Evolutionary conservation across 2,113 vertebrate species (phyloP), one percentile per base, ranked within the genome.

Genomic region (Periophthalmus modestus): DNA sequence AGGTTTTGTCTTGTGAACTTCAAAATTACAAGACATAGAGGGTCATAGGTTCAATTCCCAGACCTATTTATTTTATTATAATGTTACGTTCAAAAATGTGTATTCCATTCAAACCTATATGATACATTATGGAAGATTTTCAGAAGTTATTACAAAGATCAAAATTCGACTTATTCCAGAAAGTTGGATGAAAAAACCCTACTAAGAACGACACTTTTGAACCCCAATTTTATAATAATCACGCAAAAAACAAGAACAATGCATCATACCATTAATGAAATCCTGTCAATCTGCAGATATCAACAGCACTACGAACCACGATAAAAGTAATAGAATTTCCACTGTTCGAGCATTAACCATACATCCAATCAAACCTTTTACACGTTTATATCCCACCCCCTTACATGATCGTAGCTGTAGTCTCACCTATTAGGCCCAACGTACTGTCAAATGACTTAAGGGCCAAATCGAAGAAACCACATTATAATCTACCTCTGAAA

Each of bases 401-500:
- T 61, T 63, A 16, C 34, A 12, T 36, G 33, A 65, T 19, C 39
- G 33, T 36, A n/a, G 34, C 34, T n/a, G 0, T 33, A 73, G 11
- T 69, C 19, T n/a, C 13, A 2, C 16, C 59, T 23, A 50, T 39
- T 39, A 39, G 33, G 34, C 3, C 62, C 34, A n/a, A 16, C 46
- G 61, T 68, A 69, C 33, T 70, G 59, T 71, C 59, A 66, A 39
- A 61, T 0, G 73, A 15, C 65, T 70, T 48, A 55, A 63, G 72
- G 59, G 28, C 57, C 70, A 57, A 79, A 79, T 71, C 58, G 75
- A 54, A 74, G 24, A 65, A 65, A 39, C 34, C 3, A 12, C 33
- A 36, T 65, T 39, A 39, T 71, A 82, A 82, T 82, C 57, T 65
- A 36, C 77, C 12, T 74, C 43, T 71, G 67, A 82, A 67, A 75